Evolutionary conservation across 2,113 vertebrate genomes (phyloP), one percentile per base, ranked within the genome.

Genomic region (Catharus bicknelli): DNA sequence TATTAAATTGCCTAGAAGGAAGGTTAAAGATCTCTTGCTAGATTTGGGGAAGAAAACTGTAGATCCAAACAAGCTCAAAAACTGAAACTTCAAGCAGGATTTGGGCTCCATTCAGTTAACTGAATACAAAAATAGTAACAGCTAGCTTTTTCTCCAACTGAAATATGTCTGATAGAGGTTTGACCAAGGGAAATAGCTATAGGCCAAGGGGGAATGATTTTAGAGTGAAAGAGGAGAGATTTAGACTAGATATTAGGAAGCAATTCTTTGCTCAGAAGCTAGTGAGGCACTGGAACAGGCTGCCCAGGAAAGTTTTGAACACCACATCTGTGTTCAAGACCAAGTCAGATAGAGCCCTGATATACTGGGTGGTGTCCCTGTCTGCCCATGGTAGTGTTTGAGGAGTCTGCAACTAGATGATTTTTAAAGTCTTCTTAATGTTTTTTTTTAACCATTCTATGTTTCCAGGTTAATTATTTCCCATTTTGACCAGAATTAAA

Each of bases 341-440:
- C n/a, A 61, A 54, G 40, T 2, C 0, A 0, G 40, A 68, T 34
- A n/a, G 9, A 74, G 29, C 11, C 9, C 16, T 0, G 0, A 25
- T 21, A 58, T 1, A 53, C 12, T 3, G 19, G 32, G 11, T 40
- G 22, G 9, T 34, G 11, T 53, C 16, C 29, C 16, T 54, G 6
- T 19, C 54, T 68, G 25, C 23, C 20, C 47, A 22, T 25, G 40
- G 29, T 47, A 16, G 16, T 13, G 4, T 26, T 6, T 17, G 20
- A 9, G 9, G 2, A 13, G 12, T 25, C 23, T 54, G 29, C 13
- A 21, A 47, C 16, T 40, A 25, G 13, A 45, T 8, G 6, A 40
- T 54, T 59, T 47, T 47, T 13, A 9, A 38, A 58, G 38, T 64
- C 5, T 55, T 30, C 54, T 22, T 3, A 54, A 36, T 30, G 4